These are phyloP conservation scores for Holacanthus passer DNA, from an alignment of 2,113 vertebrate species.

Conservation along the genomic window DNA sequence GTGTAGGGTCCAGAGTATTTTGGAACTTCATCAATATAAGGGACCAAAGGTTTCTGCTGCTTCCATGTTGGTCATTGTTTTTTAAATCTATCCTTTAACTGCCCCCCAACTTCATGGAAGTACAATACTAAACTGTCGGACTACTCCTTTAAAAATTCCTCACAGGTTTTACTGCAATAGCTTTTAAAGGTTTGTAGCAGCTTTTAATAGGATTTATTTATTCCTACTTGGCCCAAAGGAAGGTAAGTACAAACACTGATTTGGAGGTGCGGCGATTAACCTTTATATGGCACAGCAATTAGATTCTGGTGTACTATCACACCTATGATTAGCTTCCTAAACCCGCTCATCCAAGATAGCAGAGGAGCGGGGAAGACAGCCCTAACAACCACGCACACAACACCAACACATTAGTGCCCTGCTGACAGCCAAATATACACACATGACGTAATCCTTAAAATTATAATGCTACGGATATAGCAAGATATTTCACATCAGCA, in stretches of 20 bases:
- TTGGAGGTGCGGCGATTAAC: not conserved
- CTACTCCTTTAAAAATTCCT: not conserved
- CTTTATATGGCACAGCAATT: not conserved
- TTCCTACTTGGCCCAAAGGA: not conserved
- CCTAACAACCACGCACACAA: not conserved
- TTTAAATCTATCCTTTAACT: not conserved
- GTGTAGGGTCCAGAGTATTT: too few relatives aligned
- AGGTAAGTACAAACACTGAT: slow-evolving; percentile 2
- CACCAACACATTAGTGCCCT: not conserved
- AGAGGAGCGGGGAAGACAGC: not conserved
- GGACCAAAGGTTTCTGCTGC: not conserved
- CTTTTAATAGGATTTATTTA: not conserved
- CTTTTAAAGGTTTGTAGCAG: slow-evolving; percentile 3
- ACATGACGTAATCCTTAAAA: slow-evolving; percentile 13
- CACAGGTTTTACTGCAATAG: not conserved
- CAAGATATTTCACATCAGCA: slow-evolving; percentile 9
- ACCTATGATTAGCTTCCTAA: slow-evolving; percentile 13
- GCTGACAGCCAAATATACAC: not conserved
- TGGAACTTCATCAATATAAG: too few relatives aligned
- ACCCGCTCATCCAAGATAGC: slow-evolving; percentile 16
- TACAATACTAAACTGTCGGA: not conserved
- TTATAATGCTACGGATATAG: not conserved
- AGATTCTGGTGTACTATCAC: not conserved
- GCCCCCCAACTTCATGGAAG: not conserved
- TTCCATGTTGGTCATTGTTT: not conserved